These are phyloP conservation scores for Orthosia cruda DNA, from an alignment of 2,888 invertebrate species.

Conservation along the genomic window DNA sequence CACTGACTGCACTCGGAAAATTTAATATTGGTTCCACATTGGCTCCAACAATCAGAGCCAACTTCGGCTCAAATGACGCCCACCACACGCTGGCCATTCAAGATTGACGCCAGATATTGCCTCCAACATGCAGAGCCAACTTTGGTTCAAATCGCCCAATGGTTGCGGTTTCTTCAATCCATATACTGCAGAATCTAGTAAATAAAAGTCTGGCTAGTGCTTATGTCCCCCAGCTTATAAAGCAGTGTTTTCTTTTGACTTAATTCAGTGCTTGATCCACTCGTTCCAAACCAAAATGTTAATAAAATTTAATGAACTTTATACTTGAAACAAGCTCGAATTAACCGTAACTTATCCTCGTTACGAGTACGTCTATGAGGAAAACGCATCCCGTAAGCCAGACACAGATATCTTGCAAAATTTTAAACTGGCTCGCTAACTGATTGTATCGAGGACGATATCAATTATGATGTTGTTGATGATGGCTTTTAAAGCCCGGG, in stretches of 20 bases:
- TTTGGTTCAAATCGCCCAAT: neutral
- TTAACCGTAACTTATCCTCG: slow-evolving; percentile 35
- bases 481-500: neutral
- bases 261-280: neutral
- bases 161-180: neutral
- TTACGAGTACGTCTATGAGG: slow-evolving; percentile 46
- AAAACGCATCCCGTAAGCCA: slow-evolving; percentile 44
- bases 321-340: slow-evolving; percentile 19
- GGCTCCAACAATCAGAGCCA: neutral
- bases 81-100: neutral
- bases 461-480: slow-evolving; percentile 28
- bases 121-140: neutral
- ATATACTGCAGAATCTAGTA: too few relatives aligned
- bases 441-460: slow-evolving; percentile 36
- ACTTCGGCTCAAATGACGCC: too few relatives aligned
- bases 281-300: neutral
- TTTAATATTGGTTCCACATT: neutral
- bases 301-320: neutral
- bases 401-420: slow-evolving; percentile 30
- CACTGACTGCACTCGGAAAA: neutral
- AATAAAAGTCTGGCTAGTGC: neutral
- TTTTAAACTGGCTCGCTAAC: slow-evolving; percentile 19
- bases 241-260: neutral
- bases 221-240: neutral
- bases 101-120: neutral